Conservation (phyloP, 2,113 vertebrate species). For the Bombycilla garrulus region DNA sequence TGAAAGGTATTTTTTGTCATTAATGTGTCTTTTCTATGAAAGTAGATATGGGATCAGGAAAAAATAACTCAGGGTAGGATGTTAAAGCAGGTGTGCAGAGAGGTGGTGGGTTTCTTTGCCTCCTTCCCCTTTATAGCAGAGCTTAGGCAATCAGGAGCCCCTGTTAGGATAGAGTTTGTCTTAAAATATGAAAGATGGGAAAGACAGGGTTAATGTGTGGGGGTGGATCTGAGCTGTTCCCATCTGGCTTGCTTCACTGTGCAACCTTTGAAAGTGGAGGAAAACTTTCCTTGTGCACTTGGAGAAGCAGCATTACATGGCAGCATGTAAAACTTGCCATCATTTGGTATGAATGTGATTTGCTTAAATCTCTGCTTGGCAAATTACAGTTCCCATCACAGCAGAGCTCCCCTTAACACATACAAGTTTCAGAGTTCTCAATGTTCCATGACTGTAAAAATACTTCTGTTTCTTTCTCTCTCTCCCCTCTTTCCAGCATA, state of each 20-base stretch:
- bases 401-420: not conserved
- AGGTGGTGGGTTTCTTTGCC: not conserved
- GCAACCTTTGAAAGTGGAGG: not conserved
- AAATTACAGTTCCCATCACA: not conserved
- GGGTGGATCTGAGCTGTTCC: slow-evolving; percentile 8
- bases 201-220: slow-evolving; percentile 22
- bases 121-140: not conserved
- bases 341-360: not conserved
- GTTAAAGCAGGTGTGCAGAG: not conserved
- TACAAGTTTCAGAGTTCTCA: not conserved
- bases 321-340: not conserved
- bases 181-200: not conserved
- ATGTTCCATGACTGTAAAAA: not conserved
- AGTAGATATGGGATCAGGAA: not conserved
- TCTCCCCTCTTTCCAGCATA: not conserved
- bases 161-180: not conserved
- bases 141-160: not conserved
- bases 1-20: slow-evolving; percentile 49
- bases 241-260: not conserved
- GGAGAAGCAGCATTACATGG: not conserved
- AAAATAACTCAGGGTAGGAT: not conserved
- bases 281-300: slow-evolving; percentile 28
- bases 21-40: not conserved
- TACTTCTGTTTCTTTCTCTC: not conserved
- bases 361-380: not conserved